A percentile compares a stretch with the other conserved stretches of the same genome.
Evolutionary conservation across 2,888 invertebrate species (phyloP).

Genomic region (Megalurothrips usitatus): DNA sequence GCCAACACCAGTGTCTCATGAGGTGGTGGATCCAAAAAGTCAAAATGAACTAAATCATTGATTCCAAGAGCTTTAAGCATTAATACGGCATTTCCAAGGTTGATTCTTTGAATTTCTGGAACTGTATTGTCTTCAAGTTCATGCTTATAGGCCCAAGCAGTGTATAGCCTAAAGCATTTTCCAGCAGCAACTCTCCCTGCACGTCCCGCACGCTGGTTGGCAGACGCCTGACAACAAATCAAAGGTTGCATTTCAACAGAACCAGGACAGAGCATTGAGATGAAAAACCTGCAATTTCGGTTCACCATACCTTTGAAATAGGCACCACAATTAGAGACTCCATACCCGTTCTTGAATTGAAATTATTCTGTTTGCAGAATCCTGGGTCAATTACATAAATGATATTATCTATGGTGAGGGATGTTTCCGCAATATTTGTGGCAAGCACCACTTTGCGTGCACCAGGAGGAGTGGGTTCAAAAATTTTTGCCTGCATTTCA

Average conservation of each 20-base stretch:
- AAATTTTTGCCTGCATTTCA: conserved; percentile 98
- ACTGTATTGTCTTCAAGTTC: conserved; percentile 97
- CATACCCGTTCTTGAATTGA: conserved; percentile 96
- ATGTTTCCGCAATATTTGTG: conserved; percentile 99
- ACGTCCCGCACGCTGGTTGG: conserved; percentile 94
- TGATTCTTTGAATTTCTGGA: conserved; percentile 97
- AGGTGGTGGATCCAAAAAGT: conserved; percentile 97
- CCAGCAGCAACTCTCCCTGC: conserved; percentile 95
- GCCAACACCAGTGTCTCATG: conserved; percentile 89
- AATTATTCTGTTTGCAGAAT: conserved; percentile 98
- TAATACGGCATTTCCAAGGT: conserved; percentile 90
- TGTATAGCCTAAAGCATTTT: conserved; percentile 96
- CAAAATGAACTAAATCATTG: conserved; percentile 95
- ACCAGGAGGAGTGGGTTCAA: conserved; percentile 93
- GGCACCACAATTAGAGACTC: conserved; percentile 98
- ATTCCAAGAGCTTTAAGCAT: conserved; percentile 95
- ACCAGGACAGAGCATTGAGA: background rate
- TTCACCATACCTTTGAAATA: conserved; percentile 69
- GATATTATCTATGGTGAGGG: conserved; percentile 97
- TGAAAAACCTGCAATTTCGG: background rate
- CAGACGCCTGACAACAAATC: conserved; percentile 61
- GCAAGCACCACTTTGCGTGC: conserved; percentile 92
- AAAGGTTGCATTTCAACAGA: background rate
- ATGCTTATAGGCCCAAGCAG: conserved; percentile 97
- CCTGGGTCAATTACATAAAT: conserved; percentile 99